These are phyloP conservation scores for Crypturellus tataupa DNA, from an alignment of 2,797 vertebrate species.

Conservation along the genomic window DNA sequence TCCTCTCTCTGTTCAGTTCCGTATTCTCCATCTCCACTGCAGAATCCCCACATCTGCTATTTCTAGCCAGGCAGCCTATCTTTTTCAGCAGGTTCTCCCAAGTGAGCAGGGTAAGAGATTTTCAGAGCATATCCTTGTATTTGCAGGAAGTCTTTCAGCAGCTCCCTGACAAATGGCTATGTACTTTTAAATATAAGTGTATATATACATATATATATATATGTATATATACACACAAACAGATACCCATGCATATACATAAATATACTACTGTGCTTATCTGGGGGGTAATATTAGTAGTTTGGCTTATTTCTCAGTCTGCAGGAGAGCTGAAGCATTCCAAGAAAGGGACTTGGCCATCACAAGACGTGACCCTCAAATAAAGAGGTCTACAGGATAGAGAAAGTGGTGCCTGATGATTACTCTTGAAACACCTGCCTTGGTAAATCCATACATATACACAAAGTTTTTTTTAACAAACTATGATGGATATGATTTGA, in stretches of 20 bases:
- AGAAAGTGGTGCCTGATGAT: neutral
- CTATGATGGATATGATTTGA: neutral
- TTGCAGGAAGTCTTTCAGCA: neutral
- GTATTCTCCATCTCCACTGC: neutral
- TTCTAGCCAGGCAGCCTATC: neutral
- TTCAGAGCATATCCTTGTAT: neutral
- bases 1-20: neutral
- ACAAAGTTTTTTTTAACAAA: neutral
- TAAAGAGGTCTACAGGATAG: neutral
- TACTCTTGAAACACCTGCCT: neutral
- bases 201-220: no score
- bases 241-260: no score
- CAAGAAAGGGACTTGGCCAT: neutral
- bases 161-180: neutral
- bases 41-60: neutral
- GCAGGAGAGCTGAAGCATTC: neutral
- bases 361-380: neutral
- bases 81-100: neutral
- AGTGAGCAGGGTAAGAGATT: neutral
- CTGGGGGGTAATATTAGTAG: neutral
- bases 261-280: neutral
- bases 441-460: neutral
- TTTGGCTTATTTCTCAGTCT: neutral
- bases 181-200: neutral
- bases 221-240: no score